Conservation (phyloP, 2,888 invertebrate species). For the Torymus texanus region DNA sequence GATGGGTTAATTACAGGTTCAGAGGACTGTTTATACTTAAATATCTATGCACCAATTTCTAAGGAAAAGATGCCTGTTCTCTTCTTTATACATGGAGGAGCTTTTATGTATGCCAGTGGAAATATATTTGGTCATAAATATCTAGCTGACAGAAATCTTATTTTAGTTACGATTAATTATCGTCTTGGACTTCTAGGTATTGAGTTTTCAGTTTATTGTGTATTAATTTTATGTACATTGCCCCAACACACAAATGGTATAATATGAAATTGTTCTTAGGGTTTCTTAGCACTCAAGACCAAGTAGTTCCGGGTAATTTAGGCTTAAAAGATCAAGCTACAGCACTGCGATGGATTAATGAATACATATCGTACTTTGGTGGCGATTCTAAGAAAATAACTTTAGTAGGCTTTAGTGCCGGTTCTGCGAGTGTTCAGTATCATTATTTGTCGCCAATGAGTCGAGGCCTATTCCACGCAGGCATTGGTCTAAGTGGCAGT, state of each 20-base stretch:
- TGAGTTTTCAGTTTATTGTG: conserved; percentile 61
- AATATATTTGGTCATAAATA: conserved; percentile 69
- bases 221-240: background rate
- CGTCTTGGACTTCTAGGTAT: conserved; percentile 37
- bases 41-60: conserved; percentile 63
- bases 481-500: conserved; percentile 83
- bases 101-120: conserved; percentile 73
- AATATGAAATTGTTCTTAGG: conserved; percentile 70
- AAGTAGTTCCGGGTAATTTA: conserved; percentile 82
- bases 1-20: conserved; percentile 61
- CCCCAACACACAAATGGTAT: too few species aligned
- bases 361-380: conserved; percentile 82
- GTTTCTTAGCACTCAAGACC: conserved; percentile 85
- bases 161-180: conserved; percentile 42
- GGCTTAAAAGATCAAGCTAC: conserved; percentile 85
- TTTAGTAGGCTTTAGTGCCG: conserved; percentile 83
- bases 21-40: conserved; percentile 67
- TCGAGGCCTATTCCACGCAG: conserved; percentile 64
- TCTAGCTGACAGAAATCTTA: conserved; percentile 33
- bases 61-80: conserved; percentile 51
- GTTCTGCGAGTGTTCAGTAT: conserved; percentile 85
- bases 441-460: conserved; percentile 80
- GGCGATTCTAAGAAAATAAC: conserved; percentile 84
- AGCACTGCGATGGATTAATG: conserved; percentile 82
- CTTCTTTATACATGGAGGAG: conserved; percentile 51